phyloP scores from a whole-genome alignment of 2,113 vertebrate species.

The Cochlearius cochlearius region DNA sequence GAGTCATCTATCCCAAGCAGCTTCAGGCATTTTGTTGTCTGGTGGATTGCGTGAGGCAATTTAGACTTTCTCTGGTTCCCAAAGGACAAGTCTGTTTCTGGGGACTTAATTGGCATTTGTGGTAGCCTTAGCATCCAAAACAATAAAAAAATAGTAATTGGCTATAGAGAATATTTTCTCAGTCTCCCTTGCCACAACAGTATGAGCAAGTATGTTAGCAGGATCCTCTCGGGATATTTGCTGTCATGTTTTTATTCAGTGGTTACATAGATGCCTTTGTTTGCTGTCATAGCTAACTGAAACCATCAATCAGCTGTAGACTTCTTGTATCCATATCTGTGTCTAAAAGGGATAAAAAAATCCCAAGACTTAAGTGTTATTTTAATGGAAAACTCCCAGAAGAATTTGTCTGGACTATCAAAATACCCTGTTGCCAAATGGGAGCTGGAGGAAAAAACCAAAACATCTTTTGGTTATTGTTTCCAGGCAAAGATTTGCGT shows the following conservation, averaged over 20 bases:
- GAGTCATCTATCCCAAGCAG: background rate
- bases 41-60: background rate
- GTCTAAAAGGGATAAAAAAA: conserved; percentile 11
- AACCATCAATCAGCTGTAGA: background rate
- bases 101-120: conserved; percentile 17
- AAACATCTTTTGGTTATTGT: background rate
- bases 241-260: conserved; percentile 36
- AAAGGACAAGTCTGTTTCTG: background rate
- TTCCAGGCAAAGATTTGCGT: background rate
- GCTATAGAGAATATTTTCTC: background rate
- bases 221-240: background rate
- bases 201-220: conserved; percentile 7
- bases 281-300: background rate
- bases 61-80: background rate
- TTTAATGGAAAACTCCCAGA: background rate
- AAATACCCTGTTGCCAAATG: background rate
- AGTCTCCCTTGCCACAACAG: background rate
- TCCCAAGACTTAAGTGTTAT: background rate
- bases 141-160: background rate
- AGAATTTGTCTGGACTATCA: background rate
- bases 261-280: conserved; percentile 1
- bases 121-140: conserved; percentile 3
- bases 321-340: background rate
- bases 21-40: background rate
- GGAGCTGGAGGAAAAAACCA: background rate